These are phyloP conservation scores for Drosophila carrolli DNA, from an alignment of 1,140 invertebrate genomes.

Conservation along the genomic window DNA sequence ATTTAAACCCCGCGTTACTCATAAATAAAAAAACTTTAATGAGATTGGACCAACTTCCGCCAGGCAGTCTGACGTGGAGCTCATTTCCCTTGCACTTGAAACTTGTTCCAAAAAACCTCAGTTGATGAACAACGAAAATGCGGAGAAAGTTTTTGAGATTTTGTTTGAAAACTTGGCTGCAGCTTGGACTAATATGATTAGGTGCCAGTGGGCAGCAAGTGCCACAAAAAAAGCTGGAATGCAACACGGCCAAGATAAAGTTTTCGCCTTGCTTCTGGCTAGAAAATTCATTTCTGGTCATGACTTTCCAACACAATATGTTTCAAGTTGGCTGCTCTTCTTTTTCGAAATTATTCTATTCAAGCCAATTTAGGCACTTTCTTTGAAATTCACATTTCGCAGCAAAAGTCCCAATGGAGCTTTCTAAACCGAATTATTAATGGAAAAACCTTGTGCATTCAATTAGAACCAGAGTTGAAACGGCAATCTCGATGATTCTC, in stretches of 20 bases:
- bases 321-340: conserved; percentile 35
- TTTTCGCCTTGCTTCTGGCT: conserved; percentile 16
- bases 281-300: conserved; percentile 30
- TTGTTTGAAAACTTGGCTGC: conserved; percentile 40
- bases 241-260: conserved; percentile 28
- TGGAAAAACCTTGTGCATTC: conserved; percentile 14
- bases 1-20: conserved; percentile 1
- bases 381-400: neutral
- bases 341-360: neutral
- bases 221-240: conserved; percentile 46
- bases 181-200: conserved; percentile 67
- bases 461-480: conserved; percentile 33
- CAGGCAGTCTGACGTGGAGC: conserved; percentile 19
- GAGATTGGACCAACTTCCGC: conserved; percentile 11
- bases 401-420: neutral
- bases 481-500: conserved; percentile 1
- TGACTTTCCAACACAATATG: conserved; percentile 23
- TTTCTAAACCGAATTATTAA: conserved; percentile 37
- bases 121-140: conserved; percentile 46
- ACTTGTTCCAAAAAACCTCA: conserved; percentile 18
- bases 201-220: conserved; percentile 28
- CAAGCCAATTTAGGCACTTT: neutral
- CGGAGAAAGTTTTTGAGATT: conserved; percentile 52
- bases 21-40: conserved; percentile 7
- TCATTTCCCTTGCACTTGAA: conserved; percentile 33